Evolutionary conservation across 2,797 vertebrate species (phyloP).

Genomic region (Tapera naevia): DNA sequence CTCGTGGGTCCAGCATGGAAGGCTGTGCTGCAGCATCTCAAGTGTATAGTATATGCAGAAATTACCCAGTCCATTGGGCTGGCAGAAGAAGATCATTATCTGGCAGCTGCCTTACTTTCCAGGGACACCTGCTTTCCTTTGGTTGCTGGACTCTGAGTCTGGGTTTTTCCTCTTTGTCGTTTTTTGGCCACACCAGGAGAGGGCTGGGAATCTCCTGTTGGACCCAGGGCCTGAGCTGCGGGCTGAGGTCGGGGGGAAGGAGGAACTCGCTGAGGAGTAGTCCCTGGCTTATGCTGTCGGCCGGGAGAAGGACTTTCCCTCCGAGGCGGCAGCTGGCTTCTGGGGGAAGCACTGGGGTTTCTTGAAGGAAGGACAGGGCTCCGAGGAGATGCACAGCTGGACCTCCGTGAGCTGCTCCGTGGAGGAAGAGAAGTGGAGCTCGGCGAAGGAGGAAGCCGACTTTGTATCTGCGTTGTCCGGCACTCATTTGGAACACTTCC

Average conservation of each 20-base stretch:
- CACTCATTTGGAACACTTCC: constrained; percentile 64
- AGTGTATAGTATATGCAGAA: constrained; percentile 69
- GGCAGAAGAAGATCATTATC: constrained; percentile 80
- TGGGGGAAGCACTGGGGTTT: constrained; percentile 85
- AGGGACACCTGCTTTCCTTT: constrained; percentile 77
- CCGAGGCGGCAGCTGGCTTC: constrained; percentile 80
- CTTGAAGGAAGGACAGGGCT: constrained; percentile 78
- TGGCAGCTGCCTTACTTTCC: constrained; percentile 79
- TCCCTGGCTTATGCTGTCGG: constrained; percentile 76
- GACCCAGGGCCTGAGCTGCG: constrained; percentile 52
- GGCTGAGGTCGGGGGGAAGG: constrained; percentile 62
- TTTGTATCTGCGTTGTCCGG: constrained; percentile 72
- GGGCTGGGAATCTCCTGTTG: constrained; percentile 69
- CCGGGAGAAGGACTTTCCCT: constrained; percentile 91
- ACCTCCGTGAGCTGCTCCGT: constrained; percentile 73
- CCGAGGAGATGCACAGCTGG: constrained; percentile 71
- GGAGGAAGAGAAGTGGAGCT: constrained; percentile 57
- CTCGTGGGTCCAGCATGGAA: constrained; percentile 68
- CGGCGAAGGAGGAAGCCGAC: constrained; percentile 58
- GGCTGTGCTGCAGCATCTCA: constrained; percentile 78
- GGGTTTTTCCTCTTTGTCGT: constrained; percentile 80
- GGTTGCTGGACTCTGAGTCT: constrained; percentile 78
- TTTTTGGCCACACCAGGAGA: constrained; percentile 73
- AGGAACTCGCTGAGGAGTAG: constrained; percentile 55
- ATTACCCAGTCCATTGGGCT: constrained; percentile 56